Evolutionary conservation across 2,797 vertebrate species (phyloP), one percentile per base, ranked within the genome.

Genomic region (Hypotaenidia philippensis): DNA sequence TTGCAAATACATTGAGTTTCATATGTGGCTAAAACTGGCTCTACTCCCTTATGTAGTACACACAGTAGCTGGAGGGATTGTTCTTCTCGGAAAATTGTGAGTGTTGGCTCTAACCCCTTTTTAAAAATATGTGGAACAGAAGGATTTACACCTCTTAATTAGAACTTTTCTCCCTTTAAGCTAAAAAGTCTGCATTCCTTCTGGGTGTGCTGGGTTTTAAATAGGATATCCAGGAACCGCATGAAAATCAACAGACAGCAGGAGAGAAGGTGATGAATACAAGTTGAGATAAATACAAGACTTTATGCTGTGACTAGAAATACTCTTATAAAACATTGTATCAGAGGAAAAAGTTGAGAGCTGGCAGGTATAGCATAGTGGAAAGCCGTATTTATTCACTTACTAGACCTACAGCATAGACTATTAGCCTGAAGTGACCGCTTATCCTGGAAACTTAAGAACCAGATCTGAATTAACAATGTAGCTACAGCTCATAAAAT

Each of bases 81-180:
- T 89, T 94, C 53, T 87, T 79, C 89, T 94, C 0, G 1, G 89
- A 96, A 95, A 93, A 94, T 71, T 95, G 91, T 95, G 86, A 93
- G 87, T 91, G 45, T 96, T 97, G 96, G 96, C 94, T 19, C 69
- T 87, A 92, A 75, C 45, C 6, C 9, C 41, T 74, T 79, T 89
- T 77, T 21, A 86, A 94, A 96, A 97, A 79, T 86, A 95, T 75
- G 68, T 93, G 89, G 64, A 96, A 94, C 83, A 94, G 87, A 97
- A 96, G 96, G 95, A 91, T 96, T 95, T 97, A 60, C 96, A 96
- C 96, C 69, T 96, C 87, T 86, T 96, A 96, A 96, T 97, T 97
- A 96, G 88, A 96, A 92, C 9, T 89, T 79, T 92, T 88, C 59
- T 89, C 38, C 53, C 60, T 86, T 90, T 81, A 75, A 81, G 82